A percentile compares a stretch with the other conserved stretches of the same genome.
Evolutionary conservation across 2,113 vertebrate genomes (phyloP).

Genomic region (Oxyura jamaicensis): DNA sequence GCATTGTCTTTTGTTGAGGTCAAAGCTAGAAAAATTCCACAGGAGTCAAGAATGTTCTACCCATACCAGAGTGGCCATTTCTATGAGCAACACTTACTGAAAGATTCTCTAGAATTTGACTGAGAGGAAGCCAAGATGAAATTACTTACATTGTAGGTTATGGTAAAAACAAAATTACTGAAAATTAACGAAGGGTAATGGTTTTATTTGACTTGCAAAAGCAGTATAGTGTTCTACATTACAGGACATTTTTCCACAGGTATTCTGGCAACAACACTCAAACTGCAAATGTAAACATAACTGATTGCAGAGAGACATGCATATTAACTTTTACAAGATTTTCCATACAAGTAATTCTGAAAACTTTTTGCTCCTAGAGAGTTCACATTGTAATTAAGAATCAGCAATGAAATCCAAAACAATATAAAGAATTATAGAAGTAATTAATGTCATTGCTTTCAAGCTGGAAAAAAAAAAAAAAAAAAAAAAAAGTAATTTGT

Average conservation of each 20-base stretch:
- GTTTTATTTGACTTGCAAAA: background rate
- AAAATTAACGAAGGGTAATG: background rate
- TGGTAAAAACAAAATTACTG: accelerated
- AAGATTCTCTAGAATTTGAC: background rate
- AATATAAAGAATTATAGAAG: conserved; percentile 40
- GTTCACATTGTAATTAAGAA: background rate
- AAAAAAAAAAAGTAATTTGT: background rate
- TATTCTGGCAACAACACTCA: background rate
- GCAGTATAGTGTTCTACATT: background rate
- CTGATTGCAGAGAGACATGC: background rate
- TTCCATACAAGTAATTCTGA: background rate
- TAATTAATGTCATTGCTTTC: conserved; percentile 43
- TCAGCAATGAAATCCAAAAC: conserved; percentile 13
- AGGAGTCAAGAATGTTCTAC: background rate
- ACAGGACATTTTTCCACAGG: background rate
- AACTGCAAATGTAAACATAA: background rate
- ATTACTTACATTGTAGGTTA: background rate
- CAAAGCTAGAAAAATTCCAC: background rate
- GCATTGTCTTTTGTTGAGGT: background rate
- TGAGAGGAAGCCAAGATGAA: background rate
- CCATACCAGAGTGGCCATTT: background rate
- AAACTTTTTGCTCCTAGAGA: background rate
- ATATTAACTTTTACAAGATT: background rate
- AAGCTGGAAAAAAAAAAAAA: background rate
- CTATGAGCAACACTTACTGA: background rate